These are phyloP conservation scores for Ephestia elutella DNA, from an alignment of 1,140 invertebrate species.

Conservation along the genomic window DNA sequence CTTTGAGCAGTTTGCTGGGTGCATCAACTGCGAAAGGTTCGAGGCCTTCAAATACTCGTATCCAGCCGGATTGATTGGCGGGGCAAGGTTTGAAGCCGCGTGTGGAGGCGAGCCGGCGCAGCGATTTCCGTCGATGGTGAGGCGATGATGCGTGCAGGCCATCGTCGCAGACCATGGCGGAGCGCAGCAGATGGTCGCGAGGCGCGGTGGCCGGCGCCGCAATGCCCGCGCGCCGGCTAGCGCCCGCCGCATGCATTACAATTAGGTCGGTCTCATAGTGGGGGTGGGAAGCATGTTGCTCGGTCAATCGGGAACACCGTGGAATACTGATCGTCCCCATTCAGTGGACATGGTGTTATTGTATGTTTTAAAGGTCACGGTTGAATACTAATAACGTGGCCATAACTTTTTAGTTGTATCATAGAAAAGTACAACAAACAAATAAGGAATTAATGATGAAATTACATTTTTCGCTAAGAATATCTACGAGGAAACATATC, in stretches of 20 bases:
- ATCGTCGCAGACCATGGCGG: conserved; percentile 64
- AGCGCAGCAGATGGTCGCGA: conserved; percentile 44
- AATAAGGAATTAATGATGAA: too few species aligned
- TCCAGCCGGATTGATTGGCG: conserved; percentile 69
- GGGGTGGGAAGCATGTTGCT: conserved; percentile 69
- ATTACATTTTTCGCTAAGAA: too few species aligned
- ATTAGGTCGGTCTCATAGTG: conserved; percentile 62
- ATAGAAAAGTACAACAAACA: too few species aligned
- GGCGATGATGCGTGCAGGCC: conserved; percentile 56
- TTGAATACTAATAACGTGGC: conserved; percentile 3
- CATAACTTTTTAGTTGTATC: too few species aligned
- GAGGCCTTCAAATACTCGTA: conserved; percentile 77
- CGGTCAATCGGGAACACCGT: conserved; percentile 60
- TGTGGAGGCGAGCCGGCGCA: conserved; percentile 75
- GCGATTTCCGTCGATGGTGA: conserved; percentile 53
- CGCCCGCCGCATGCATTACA: conserved; percentile 57
- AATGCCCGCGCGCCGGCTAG: conserved; percentile 57
- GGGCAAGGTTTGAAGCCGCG: conserved; percentile 66
- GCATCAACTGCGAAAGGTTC: conserved; percentile 67
- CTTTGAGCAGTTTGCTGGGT: conserved; percentile 75
- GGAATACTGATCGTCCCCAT: conserved; percentile 41
- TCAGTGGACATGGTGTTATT: not conserved
- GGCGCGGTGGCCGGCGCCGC: conserved; percentile 46
- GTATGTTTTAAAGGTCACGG: not conserved
- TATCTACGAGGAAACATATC: too few species aligned